Evolutionary conservation across 2,888 invertebrate species (phyloP).

Genomic region (Chrysina gloriosa): DNA sequence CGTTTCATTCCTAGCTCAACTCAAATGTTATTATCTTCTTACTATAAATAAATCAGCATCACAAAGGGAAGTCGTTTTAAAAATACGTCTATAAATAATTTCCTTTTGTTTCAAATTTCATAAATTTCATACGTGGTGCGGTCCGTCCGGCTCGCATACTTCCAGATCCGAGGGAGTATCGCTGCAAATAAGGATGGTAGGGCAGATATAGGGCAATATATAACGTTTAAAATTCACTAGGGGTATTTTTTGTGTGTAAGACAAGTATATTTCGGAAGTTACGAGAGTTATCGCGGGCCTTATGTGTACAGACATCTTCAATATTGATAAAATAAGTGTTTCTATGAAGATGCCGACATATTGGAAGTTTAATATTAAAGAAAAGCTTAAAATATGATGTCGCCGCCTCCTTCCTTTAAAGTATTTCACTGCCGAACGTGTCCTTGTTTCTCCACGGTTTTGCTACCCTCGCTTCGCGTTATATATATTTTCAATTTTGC

Average conservation of each 20-base stretch:
- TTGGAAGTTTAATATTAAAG: constrained; percentile 51
- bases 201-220: constrained; percentile 37
- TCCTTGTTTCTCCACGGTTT: constrained; percentile 19
- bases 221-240: constrained; percentile 28
- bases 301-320: constrained; percentile 33
- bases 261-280: constrained; percentile 25
- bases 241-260: constrained; percentile 32
- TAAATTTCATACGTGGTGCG: no score
- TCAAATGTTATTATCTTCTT: neutral
- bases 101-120: constrained; percentile 8
- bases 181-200: neutral
- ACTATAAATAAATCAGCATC: constrained; percentile 3
- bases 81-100: constrained; percentile 1
- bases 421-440: neutral
- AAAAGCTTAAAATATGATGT: constrained; percentile 50
- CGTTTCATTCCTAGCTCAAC: neutral
- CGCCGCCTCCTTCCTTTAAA: constrained; percentile 43
- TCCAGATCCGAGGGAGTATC: neutral
- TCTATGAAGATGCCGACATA: constrained; percentile 44
- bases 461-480: constrained; percentile 5
- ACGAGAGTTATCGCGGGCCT: constrained; percentile 13
- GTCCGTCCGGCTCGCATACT: no score
- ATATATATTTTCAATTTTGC: constrained; percentile 42
- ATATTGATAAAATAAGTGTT: constrained; percentile 48
- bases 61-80: neutral